Percentiles rank a stretch among this genome's conserved stretches.
These are phyloP conservation scores for Antechinus flavipes DNA, from an alignment of 2,113 vertebrate genomes.

Conservation along the genomic window DNA sequence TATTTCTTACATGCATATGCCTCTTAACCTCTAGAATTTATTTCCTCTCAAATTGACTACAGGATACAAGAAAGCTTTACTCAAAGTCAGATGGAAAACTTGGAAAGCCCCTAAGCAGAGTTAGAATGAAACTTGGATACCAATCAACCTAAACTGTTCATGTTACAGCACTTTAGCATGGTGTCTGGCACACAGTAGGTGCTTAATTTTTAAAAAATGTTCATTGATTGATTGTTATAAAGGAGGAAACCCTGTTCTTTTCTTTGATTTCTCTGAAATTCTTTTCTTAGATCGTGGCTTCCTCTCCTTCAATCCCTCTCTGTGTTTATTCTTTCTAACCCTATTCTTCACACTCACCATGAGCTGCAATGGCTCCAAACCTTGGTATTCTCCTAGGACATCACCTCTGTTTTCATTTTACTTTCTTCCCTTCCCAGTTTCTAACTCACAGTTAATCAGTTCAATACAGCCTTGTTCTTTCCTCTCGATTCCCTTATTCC, in stretches of 20 bases:
- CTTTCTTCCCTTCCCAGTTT: not conserved
- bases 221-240: not conserved
- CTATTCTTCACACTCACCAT: not conserved
- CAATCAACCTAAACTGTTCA: not conserved
- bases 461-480: not conserved
- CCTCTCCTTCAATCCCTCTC: not conserved
- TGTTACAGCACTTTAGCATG: not conserved
- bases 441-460: not conserved
- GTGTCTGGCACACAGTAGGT: not conserved
- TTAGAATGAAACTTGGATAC: not conserved
- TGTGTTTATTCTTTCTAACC: not conserved
- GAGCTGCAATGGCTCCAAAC: not conserved
- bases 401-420: not conserved
- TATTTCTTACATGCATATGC: not conserved
- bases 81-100: not conserved
- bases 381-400: not conserved
- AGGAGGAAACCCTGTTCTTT: not conserved
- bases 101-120: not conserved
- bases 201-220: not conserved
- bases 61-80: not conserved
- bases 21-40: not conserved
- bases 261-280: not conserved
- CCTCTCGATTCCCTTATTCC: not conserved
- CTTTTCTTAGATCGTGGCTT: not conserved
- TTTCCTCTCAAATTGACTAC: not conserved